Percentiles rank a stretch among this genome's conserved stretches.
Evolutionary conservation across 2,113 vertebrate species (phyloP).

Genomic region (Misgurnus mizolepis): DNA sequence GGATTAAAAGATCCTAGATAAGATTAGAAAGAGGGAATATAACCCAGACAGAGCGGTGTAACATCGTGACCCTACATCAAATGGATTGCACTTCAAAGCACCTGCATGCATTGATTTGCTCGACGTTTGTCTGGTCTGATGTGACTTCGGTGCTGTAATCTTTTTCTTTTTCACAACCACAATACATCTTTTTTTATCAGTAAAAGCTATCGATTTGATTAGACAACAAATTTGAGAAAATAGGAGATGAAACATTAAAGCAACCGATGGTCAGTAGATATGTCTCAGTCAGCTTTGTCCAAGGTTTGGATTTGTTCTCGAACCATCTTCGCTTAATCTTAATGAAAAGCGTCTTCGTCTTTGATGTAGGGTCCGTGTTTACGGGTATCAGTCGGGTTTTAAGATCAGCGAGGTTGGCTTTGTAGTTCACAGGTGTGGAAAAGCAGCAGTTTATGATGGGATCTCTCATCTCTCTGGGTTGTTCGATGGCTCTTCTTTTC

Average conservation of each 20-base stretch:
- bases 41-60: slow-evolving; percentile 46
- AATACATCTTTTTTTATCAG: background rate
- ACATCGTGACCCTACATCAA: slow-evolving; percentile 43
- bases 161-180: slow-evolving; percentile 36
- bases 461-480: slow-evolving; percentile 16
- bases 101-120: slow-evolving; percentile 46
- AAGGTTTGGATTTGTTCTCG: background rate
- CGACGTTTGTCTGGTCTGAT: slow-evolving; percentile 26
- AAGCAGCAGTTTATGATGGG: slow-evolving; percentile 39
- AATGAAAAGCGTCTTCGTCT: slow-evolving; percentile 17
- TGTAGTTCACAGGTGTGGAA: slow-evolving; percentile 40
- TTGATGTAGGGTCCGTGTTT: slow-evolving; percentile 24
- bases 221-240: background rate
- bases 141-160: slow-evolving; percentile 26
- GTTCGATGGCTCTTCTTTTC: background rate
- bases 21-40: slow-evolving; percentile 12
- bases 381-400: slow-evolving; percentile 7
- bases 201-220: background rate
- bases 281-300: background rate
- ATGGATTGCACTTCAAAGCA: slow-evolving; percentile 47
- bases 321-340: slow-evolving; percentile 1
- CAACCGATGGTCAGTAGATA: background rate
- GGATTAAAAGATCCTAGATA: background rate
- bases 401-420: slow-evolving; percentile 26
- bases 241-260: background rate